phyloP scores from a whole-genome alignment of 2,113 vertebrate species.

The Dicerorhinus sumatrensis region DNA sequence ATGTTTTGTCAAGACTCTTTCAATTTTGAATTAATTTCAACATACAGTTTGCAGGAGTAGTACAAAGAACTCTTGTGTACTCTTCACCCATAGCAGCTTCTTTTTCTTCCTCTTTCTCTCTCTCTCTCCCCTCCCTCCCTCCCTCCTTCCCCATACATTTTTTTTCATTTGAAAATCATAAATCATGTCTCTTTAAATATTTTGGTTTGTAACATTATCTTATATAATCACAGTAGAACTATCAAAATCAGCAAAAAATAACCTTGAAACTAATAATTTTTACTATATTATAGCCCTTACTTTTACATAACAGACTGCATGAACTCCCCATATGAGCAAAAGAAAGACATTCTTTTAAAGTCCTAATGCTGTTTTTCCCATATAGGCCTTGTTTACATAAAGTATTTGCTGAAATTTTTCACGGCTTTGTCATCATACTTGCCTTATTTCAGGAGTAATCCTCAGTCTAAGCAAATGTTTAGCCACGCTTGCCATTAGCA shows the following conservation, averaged over 20 bases:
- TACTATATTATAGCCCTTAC: neutral
- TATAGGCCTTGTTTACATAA: neutral
- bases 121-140: neutral
- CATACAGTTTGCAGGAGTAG: neutral
- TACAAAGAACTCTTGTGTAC: neutral
- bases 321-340: neutral
- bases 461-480: slow-evolving; percentile 25
- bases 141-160: neutral
- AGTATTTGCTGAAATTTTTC: slow-evolving; percentile 10
- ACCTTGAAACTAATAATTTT: neutral
- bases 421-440: neutral
- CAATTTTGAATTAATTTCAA: neutral
- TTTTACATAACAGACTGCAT: neutral
- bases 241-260: slow-evolving; percentile 20
- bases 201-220: neutral
- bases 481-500: neutral
- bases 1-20: neutral
- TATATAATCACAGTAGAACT: neutral
- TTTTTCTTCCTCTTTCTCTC: neutral
- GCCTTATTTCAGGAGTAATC: neutral
- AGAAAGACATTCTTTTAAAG: neutral
- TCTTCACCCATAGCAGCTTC: neutral
- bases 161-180: neutral
- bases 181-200: neutral
- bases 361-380: neutral